Percentiles rank a stretch among this genome's conserved stretches.
Conservation (phyloP, 2,888 invertebrate species). For the Glaucopsyche alexis region DNA sequence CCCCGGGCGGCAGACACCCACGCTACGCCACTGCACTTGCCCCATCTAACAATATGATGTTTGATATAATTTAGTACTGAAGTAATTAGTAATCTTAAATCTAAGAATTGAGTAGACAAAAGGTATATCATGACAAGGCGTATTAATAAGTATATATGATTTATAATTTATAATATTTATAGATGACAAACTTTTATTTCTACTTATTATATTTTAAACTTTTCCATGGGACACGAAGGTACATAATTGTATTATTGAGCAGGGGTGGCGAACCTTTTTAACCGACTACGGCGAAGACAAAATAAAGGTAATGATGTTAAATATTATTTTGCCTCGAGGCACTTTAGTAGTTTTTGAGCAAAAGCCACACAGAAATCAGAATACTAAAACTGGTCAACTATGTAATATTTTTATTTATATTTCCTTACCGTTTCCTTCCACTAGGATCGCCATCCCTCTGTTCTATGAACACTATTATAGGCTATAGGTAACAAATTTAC, state of each 20-base stretch:
- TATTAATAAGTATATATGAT: not conserved
- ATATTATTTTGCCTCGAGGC: too few species aligned
- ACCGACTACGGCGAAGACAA: too few species aligned
- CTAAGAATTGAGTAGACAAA: not conserved
- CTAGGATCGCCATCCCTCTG: not conserved
- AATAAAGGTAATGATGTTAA: too few species aligned
- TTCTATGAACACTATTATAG: slow-evolving; percentile 15
- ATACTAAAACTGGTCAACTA: too few species aligned
- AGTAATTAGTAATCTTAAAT: not conserved
- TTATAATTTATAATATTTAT: not conserved
- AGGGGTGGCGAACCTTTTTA: not conserved
- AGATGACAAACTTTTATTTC: not conserved
- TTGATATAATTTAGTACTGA: too few species aligned
- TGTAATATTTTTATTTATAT: too few species aligned
- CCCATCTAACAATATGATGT: too few species aligned
- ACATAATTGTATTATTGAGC: not conserved
- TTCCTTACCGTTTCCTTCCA: too few species aligned
- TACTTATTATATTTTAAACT: not conserved
- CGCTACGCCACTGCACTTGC: too few species aligned
- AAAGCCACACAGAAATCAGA: too few species aligned
- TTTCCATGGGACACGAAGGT: not conserved
- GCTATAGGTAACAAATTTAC: slow-evolving; percentile 31
- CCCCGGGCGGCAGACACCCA: too few species aligned
- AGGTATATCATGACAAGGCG: not conserved
- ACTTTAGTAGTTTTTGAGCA: too few species aligned